Percentiles rank a stretch among this genome's conserved stretches.
Conservation (phyloP, 1,140 invertebrate species). For the Galleria mellonella region DNA sequence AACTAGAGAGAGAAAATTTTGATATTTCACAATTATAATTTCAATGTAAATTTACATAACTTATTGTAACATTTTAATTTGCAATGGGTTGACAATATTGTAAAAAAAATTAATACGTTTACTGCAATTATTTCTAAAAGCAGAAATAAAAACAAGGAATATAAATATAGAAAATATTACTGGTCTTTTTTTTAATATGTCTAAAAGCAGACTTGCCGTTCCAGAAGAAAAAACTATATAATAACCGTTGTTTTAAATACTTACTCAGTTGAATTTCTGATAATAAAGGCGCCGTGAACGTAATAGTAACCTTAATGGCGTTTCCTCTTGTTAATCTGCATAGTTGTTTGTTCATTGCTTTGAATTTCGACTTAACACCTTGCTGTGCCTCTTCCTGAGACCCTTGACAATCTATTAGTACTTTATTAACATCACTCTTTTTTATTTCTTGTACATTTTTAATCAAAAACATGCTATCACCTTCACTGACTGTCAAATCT, state of each 20-base stretch:
- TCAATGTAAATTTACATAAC: too few species aligned
- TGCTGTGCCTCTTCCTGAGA: slow-evolving; percentile 24
- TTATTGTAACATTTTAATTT: too few species aligned
- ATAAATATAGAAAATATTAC: too few species aligned
- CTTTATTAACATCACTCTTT: slow-evolving; percentile 49
- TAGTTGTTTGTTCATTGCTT: slow-evolving; percentile 37
- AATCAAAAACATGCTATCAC: slow-evolving; percentile 44
- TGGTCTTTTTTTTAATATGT: too few species aligned
- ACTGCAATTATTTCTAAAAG: too few species aligned
- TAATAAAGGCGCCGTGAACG: slow-evolving; percentile 42
- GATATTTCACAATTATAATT: too few species aligned
- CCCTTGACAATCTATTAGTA: slow-evolving; percentile 36
- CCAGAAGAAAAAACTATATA: too few species aligned
- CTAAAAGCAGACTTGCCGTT: too few species aligned
- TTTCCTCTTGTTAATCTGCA: slow-evolving; percentile 48
- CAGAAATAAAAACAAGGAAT: too few species aligned
- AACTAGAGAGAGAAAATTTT: too few species aligned
- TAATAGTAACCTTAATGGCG: slow-evolving; percentile 51
- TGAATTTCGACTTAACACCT: slow-evolving; percentile 25
- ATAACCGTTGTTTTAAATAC: slow-evolving; percentile 3
- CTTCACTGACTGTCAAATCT: slow-evolving; percentile 36
- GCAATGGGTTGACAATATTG: too few species aligned
- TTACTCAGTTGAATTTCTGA: slow-evolving; percentile 38
- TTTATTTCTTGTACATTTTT: slow-evolving; percentile 56
- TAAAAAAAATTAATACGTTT: too few species aligned